Percentiles rank a stretch among this genome's conserved stretches.
Evolutionary conservation across 2,888 invertebrate species (phyloP).

Genomic region (Phlogophora meticulosa): DNA sequence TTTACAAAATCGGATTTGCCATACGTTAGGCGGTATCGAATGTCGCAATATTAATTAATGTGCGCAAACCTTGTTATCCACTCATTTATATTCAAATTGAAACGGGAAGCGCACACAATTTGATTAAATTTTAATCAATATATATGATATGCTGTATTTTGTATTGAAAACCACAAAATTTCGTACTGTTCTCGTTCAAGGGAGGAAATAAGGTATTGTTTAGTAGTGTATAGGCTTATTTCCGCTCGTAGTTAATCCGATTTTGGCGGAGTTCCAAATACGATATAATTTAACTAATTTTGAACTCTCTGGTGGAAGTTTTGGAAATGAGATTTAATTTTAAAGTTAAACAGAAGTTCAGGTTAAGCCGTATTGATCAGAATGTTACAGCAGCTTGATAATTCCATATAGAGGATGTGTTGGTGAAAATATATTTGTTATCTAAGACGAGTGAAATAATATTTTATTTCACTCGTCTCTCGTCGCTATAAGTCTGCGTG

Average conservation of each 20-base stretch:
- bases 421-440: neutral
- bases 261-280: conserved; percentile 33
- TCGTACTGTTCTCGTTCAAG: conserved; percentile 15
- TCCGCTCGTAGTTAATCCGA: conserved; percentile 30
- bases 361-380: neutral
- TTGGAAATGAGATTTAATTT: conserved; percentile 38
- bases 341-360: conserved; percentile 21
- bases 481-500: too few species aligned
- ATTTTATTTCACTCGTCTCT: too few species aligned
- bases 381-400: neutral
- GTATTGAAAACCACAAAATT: conserved; percentile 38
- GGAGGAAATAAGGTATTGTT: conserved; percentile 26
- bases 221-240: conserved; percentile 38
- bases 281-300: conserved; percentile 38
- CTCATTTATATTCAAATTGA: conserved; percentile 86
- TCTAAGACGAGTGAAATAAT: neutral
- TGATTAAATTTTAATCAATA: conserved; percentile 77
- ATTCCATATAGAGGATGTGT: neutral
- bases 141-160: conserved; percentile 41
- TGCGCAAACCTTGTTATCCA: conserved; percentile 68
- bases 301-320: conserved; percentile 27
- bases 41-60: conserved; percentile 78
- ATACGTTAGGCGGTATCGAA: conserved; percentile 61
- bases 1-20: conserved; percentile 54
- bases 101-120: conserved; percentile 72